phyloP scores from a whole-genome alignment of 2,113 vertebrate genomes.

The Stictonetta naevosa region DNA sequence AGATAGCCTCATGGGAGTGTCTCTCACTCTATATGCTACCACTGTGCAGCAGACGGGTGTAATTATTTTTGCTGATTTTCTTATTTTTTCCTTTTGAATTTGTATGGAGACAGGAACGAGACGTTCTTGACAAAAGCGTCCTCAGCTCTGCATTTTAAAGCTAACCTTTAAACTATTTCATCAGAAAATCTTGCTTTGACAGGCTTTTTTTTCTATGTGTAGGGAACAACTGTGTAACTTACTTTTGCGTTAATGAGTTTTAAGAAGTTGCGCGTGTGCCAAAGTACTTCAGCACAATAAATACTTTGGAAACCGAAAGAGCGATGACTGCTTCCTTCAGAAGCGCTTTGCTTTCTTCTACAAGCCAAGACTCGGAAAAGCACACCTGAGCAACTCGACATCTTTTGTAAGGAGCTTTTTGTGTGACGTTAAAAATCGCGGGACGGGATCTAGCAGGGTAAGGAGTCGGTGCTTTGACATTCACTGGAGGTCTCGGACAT shows the following conservation, averaged over 20 bases:
- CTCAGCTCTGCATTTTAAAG: neutral
- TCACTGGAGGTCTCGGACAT: rapidly evolving
- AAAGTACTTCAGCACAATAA: neutral
- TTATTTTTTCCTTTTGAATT: neutral
- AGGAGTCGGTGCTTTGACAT: rapidly evolving
- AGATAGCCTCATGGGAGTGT: neutral
- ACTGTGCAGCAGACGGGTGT: neutral
- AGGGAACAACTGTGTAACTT: neutral
- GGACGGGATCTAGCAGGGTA: rapidly evolving
- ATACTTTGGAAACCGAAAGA: neutral
- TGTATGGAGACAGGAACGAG: neutral
- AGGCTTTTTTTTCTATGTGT: neutral
- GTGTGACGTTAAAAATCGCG: rapidly evolving
- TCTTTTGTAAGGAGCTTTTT: rapidly evolving
- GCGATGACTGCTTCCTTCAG: neutral
- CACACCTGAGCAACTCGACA: rapidly evolving
- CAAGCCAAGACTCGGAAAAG: neutral
- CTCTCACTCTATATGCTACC: neutral
- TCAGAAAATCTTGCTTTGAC: neutral
- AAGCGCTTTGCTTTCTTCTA: neutral
- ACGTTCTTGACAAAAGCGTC: neutral
- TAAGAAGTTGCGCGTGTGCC: rapidly evolving
- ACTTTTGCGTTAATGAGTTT: neutral
- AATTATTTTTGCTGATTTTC: neutral
- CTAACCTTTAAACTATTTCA: neutral